Evolutionary conservation across 1,140 invertebrate species (phyloP), one percentile per base, ranked within the genome.

Genomic region (Scaptomyza montana): DNA sequence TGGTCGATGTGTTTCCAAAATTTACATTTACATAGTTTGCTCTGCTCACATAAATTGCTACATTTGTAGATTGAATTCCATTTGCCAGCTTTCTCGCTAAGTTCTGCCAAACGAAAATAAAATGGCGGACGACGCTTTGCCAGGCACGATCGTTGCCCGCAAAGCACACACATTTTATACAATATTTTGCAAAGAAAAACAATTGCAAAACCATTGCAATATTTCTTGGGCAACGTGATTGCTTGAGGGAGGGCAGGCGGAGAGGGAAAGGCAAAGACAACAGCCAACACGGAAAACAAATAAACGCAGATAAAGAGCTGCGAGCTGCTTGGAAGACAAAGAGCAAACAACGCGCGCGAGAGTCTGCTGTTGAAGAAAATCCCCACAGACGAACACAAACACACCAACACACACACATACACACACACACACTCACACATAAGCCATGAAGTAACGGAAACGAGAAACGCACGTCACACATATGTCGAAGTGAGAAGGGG

Each of bases 381-480:
- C 33, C 60, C 33, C 60, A 69, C 74, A 36, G 2, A 36, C 33
- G 7, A 6, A 9, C 33, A 36, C 33, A 36, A 7, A 36, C 7
- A 36, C 8, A 36, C 33, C 8, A 1, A 36, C 8, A 36, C 8
- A 9, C 1, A 9, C 7, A 36, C 1, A 9, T 2, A 36, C 33
- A 36, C 7, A 36, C 8, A 36, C 33, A 36, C 8, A 10, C 8
- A 36, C 8, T 9, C 8, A 9, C 7, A 36, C 1, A 9, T 9
- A 36, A 73, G 56, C 64, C 69, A 80, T 57, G 8, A 36, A 36
- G 33, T 36, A 36, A 71, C 66, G 78, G 84, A 82, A 89, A 68
- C 82, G 84, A 36, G 82, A 87, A 86, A 77, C 82, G 82, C 82
- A 78, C 33, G 8, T 82, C 82, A 81, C 78, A 80, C 78, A 75